Base-by-base conservation (phyloP, 2,888 invertebrate genomes). In the Clistopyga incitator region DNA sequence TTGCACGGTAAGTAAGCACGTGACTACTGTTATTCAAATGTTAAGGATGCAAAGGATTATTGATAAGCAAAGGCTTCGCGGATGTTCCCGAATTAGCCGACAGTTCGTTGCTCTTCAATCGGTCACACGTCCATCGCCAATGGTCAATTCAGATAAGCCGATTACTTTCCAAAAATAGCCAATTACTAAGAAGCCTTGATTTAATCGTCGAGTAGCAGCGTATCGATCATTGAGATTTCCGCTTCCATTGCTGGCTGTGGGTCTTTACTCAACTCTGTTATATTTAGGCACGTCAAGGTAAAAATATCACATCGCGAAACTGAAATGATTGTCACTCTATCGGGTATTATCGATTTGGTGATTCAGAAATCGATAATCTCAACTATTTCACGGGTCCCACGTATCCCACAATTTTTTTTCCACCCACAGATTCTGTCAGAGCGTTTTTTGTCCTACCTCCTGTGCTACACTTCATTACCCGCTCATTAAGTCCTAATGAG, bases 81-180 rank as follows among this genome's bases (percentile, higher is more conserved):
- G 61, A 50, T 61, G 20, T 47, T 50, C 34, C 47, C 34, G 74
- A 47, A 61, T 74, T 45, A 47, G 4, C 42, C 42, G 6, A 38
- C 10, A n/a, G 42, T 23, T 8, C 47, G 29, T 13, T 10, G 59
- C 29, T 54, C 23, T 38, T n/a, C 18, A 61, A 71, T 56, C 56
- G 47, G 47, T 70, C 34, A 34, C 23, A 72, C 65, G 72, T 71
- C 67, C 64, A 77, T 75, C 50, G 52, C 52, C 52, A 42, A 65
- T 45, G 38, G 52, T 18, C 50, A 67, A 59, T 45, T 47, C 29
- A 15, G 56, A 78, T 79, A 78, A 75, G 23, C 18, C 11, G 34
- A 68, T 64, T 68, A 59, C 64, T 81, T 64, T 54, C 38, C 54
- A 59, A 85, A 59, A 74, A 79, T 71, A 75, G 18, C 6, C 11